Evolutionary conservation across 2,797 vertebrate genomes (phyloP).

Genomic region (Spinus olivaceus): DNA sequence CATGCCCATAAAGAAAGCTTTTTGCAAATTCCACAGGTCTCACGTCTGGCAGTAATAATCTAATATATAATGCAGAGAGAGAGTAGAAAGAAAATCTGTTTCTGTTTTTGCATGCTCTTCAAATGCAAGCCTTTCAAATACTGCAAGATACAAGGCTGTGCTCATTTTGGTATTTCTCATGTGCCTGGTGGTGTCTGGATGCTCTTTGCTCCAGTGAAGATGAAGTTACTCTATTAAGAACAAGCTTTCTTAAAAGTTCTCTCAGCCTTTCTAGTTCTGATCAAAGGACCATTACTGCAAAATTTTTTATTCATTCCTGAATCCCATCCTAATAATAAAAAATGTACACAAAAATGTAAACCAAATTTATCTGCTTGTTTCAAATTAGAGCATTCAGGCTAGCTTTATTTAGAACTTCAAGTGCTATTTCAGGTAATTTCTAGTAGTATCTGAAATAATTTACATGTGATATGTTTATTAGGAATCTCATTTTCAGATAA

Average conservation of each 20-base stretch:
- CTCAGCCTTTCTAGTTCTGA: background rate
- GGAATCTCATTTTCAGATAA: background rate
- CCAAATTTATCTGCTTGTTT: background rate
- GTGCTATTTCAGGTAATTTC: background rate
- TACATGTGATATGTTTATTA: background rate
- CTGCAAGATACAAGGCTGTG: background rate
- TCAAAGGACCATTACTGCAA: background rate
- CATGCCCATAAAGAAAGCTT: slow-evolving; percentile 44
- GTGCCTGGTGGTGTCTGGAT: background rate
- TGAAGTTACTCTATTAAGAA: background rate
- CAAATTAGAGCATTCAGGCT: background rate
- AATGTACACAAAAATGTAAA: background rate
- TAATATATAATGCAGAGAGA: slow-evolving; percentile 29
- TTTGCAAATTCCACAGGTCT: slow-evolving; percentile 33
- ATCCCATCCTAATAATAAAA: background rate
- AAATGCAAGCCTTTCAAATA: slow-evolving; percentile 27
- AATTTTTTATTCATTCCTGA: background rate
- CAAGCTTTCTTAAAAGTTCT: background rate
- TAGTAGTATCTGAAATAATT: background rate
- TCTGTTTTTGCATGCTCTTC: slow-evolving; percentile 58
- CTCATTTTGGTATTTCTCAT: background rate
- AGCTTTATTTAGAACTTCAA: background rate
- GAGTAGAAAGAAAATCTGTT: slow-evolving; percentile 46
- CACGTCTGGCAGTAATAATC: slow-evolving; percentile 40
- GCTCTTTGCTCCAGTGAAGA: background rate